phyloP scores from a whole-genome alignment of 2,888 invertebrate species.

The Pteria penguin region DNA sequence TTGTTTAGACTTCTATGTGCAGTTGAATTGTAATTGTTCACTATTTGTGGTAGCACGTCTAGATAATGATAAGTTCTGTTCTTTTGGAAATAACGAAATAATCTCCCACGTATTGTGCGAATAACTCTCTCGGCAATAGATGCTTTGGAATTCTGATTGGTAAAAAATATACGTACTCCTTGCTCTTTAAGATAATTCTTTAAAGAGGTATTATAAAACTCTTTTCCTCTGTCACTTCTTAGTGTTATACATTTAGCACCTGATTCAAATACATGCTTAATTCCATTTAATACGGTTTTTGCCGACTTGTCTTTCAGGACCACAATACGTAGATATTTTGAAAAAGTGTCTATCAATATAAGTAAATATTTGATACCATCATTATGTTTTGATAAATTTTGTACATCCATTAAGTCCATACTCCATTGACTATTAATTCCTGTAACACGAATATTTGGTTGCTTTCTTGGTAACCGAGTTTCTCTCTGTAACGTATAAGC shows the following conservation, averaged over 20 bases:
- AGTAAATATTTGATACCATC: conserved; percentile 31
- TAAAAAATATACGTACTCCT: not conserved
- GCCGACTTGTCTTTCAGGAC: conserved; percentile 32
- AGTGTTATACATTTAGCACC: conserved; percentile 32
- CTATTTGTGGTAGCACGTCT: conserved; percentile 12
- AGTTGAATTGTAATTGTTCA: conserved; percentile 28
- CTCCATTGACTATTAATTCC: conserved; percentile 34
- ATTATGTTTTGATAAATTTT: conserved; percentile 39
- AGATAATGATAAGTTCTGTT: conserved; percentile 11
- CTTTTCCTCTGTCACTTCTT: conserved; percentile 33
- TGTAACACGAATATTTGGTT: conserved; percentile 34
- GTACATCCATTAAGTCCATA: conserved; percentile 41
- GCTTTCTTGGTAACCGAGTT: conserved; percentile 34
- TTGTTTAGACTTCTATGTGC: conserved; percentile 17
- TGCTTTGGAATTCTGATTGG: conserved; percentile 22
- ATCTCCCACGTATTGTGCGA: conserved; percentile 9
- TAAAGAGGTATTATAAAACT: conserved; percentile 35
- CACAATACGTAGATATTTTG: conserved; percentile 33
- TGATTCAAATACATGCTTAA: conserved; percentile 28
- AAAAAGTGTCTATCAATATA: conserved; percentile 42
- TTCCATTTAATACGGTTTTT: conserved; percentile 27
- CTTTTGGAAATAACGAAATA: conserved; percentile 24
- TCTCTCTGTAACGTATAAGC: conserved; percentile 42
- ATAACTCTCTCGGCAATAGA: conserved; percentile 20
- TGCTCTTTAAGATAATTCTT: not conserved